A percentile compares a stretch with the other conserved stretches of the same genome.
phyloP scores from a whole-genome alignment of 2,113 vertebrate genomes.

The Urocolius indicus region DNA sequence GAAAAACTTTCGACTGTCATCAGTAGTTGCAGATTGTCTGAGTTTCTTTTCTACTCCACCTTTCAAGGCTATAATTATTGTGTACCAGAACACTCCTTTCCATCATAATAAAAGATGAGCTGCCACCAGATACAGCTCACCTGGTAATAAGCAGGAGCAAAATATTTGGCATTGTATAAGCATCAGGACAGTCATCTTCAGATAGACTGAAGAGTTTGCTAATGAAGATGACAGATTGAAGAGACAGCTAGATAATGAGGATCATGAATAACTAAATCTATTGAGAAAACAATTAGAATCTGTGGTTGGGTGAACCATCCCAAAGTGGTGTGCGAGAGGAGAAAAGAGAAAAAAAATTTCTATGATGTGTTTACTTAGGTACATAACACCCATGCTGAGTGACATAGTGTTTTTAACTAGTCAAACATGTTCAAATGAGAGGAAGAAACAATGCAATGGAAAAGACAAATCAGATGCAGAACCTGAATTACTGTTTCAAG shows the following conservation, averaged over 20 bases:
- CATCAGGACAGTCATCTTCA: not conserved
- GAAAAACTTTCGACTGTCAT: not conserved
- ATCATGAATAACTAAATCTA: not conserved
- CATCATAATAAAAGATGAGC: slow-evolving; percentile 1
- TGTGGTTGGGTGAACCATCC: not conserved
- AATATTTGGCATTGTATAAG: not conserved
- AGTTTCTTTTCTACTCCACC: not conserved
- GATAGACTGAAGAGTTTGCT: not conserved
- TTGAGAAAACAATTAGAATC: not conserved
- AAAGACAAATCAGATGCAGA: not conserved
- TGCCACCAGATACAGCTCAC: not conserved
- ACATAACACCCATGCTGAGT: not conserved
- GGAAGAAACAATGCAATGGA: not conserved
- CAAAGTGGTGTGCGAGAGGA: not conserved
- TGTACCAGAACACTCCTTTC: not conserved
- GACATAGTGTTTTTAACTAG: not conserved
- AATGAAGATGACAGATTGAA: not conserved
- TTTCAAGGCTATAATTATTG: not conserved
- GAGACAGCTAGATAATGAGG: not conserved
- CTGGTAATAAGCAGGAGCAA: not conserved
- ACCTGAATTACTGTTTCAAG: not conserved
- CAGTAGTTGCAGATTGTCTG: not conserved
- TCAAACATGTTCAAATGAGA: not conserved
- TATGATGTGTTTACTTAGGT: not conserved
- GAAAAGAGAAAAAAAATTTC: not conserved